Evolutionary conservation across 2,888 invertebrate species (phyloP).

Genomic region (Cheilosia impressa): DNA sequence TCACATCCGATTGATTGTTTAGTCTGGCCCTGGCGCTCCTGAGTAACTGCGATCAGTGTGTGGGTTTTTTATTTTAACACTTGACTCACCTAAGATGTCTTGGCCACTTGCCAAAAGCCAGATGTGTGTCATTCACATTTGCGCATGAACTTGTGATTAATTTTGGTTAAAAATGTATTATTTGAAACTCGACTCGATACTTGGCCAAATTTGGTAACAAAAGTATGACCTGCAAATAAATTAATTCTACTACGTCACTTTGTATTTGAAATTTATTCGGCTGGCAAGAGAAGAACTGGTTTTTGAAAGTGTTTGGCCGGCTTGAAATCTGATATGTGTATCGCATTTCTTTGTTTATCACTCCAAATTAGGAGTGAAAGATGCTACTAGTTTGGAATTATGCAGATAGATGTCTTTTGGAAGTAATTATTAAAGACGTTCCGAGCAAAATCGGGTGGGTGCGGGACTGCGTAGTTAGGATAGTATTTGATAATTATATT

Average conservation of each 20-base stretch:
- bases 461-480: too few species aligned
- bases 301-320: not conserved
- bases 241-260: constrained; percentile 18
- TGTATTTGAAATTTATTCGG: not conserved
- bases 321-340: constrained; percentile 1
- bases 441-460: too few species aligned
- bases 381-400: not conserved
- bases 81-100: constrained; percentile 23
- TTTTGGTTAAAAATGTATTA: constrained; percentile 1
- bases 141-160: constrained; percentile 1
- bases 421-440: not conserved
- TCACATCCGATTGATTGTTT: not conserved
- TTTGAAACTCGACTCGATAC: not conserved
- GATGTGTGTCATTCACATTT: constrained; percentile 39
- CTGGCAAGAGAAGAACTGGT: constrained; percentile 8
- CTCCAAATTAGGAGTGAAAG: constrained; percentile 18
- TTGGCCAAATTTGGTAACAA: constrained; percentile 26
- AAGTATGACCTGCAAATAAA: not conserved
- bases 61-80: constrained; percentile 31
- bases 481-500: too few species aligned
- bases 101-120: constrained; percentile 7
- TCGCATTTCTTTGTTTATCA: constrained; percentile 20
- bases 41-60: constrained; percentile 15
- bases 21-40: constrained; percentile 5
- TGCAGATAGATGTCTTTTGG: not conserved